phyloP scores from a whole-genome alignment of 2,888 invertebrate genomes.

The Cephus nigrinus region DNA sequence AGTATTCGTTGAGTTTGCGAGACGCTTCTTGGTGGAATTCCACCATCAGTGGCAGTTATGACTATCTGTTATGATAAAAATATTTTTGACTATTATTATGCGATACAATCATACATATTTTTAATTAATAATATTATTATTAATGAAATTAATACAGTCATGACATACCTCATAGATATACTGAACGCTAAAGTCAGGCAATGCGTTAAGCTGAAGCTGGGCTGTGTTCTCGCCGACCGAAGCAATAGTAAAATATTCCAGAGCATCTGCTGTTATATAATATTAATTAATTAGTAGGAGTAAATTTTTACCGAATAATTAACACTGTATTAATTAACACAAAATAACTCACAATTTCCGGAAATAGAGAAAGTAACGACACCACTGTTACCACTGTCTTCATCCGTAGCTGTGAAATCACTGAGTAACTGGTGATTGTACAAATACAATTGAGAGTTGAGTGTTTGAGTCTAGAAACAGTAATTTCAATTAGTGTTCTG shows the following conservation, averaged over 20 bases:
- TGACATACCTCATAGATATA: conserved; percentile 23
- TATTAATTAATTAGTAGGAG: neutral
- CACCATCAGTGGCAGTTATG: conserved; percentile 33
- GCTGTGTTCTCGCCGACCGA: conserved; percentile 26
- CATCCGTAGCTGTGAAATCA: conserved; percentile 69
- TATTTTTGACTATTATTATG: neutral
- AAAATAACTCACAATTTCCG: conserved; percentile 60
- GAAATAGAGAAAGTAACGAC: conserved; percentile 67
- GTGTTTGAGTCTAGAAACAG: conserved; percentile 35
- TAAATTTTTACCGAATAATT: neutral
- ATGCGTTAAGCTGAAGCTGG: conserved; percentile 31
- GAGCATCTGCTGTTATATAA: conserved; percentile 19
- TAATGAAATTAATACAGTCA: neutral
- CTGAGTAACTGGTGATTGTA: conserved; percentile 64
- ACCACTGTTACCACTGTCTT: conserved; percentile 71
- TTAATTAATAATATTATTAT: neutral
- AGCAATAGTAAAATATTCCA: conserved; percentile 34
- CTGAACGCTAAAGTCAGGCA: conserved; percentile 15
- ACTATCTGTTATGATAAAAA: conserved; percentile 20
- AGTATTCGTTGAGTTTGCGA: conserved; percentile 26
- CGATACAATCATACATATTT: neutral
- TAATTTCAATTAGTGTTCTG: conserved; percentile 11
- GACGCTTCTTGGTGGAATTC: conserved; percentile 25
- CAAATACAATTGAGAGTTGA: conserved; percentile 37
- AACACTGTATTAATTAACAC: neutral